Conservation (phyloP, 2,888 invertebrate species). For the Rhorus exstirpatorius region DNA sequence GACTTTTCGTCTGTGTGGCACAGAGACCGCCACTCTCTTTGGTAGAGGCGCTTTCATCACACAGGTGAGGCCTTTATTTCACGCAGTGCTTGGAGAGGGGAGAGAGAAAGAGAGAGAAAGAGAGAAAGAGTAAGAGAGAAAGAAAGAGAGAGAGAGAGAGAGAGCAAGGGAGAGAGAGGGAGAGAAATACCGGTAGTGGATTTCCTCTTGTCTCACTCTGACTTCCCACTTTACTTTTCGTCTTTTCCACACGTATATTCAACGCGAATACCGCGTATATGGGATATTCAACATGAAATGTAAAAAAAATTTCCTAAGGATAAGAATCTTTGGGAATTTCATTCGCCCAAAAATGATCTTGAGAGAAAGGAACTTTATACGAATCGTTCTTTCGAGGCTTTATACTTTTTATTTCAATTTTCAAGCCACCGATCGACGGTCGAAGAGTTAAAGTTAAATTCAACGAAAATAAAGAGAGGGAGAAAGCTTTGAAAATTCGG, state of each 20-base stretch:
- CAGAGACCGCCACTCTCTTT: slow-evolving; percentile 2
- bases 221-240: slow-evolving; percentile 18
- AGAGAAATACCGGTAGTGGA: slow-evolving; percentile 19
- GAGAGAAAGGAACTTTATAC: too few species aligned
- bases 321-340: background rate
- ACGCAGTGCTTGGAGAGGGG: slow-evolving; percentile 22
- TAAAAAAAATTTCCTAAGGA: background rate
- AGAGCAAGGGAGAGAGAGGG: background rate
- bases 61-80: slow-evolving; percentile 52
- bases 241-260: slow-evolving; percentile 1
- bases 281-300: background rate
- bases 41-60: slow-evolving; percentile 39
- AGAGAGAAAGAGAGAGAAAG: slow-evolving; percentile 3
- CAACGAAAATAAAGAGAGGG: too few species aligned
- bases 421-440: too few species aligned
- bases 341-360: too few species aligned
- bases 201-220: slow-evolving; percentile 43
- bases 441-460: too few species aligned
- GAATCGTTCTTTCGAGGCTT: too few species aligned
- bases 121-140: background rate
- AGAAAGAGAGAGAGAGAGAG: background rate
- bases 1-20: slow-evolving; percentile 53
- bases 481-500: too few species aligned
- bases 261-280: background rate
- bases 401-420: too few species aligned